phyloP scores from a whole-genome alignment of 2,888 invertebrate species.

The Sphinx pinastri region DNA sequence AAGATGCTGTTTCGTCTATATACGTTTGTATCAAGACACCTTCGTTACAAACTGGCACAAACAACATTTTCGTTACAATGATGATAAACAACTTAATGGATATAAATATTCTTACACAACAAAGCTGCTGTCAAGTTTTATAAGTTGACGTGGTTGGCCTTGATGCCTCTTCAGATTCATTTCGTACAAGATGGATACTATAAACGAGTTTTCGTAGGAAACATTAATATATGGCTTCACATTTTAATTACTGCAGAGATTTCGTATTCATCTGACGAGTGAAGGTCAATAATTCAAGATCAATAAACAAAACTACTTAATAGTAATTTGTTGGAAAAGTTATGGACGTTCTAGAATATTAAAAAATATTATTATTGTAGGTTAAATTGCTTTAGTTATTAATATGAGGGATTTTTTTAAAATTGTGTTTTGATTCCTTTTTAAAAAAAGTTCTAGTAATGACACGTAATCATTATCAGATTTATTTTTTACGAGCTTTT shows the following conservation, averaged over 20 bases:
- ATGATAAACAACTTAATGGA: slow-evolving; percentile 3
- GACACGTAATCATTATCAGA: too few species aligned
- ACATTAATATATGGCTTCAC: background rate
- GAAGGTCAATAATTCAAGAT: background rate
- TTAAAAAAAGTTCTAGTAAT: too few species aligned
- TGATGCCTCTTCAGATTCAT: slow-evolving; percentile 22
- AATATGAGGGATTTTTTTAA: too few species aligned
- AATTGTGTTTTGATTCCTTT: too few species aligned
- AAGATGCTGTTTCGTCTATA: too few species aligned
- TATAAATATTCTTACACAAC: slow-evolving; percentile 17
- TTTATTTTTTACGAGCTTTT: too few species aligned
- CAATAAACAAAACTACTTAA: background rate
- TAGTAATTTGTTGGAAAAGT: too few species aligned
- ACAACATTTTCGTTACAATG: background rate
- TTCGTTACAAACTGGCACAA: background rate
- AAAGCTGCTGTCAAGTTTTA: slow-evolving; percentile 24
- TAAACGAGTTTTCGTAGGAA: background rate
- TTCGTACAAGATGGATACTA: slow-evolving; percentile 3
- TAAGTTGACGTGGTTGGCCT: slow-evolving; percentile 16
- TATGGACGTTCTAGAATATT: background rate
- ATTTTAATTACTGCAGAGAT: background rate
- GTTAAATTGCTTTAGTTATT: too few species aligned
- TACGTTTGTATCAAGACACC: too few species aligned
- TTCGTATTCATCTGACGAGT: background rate
- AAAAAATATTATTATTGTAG: too few species aligned